Base-by-base conservation (phyloP, 2,797 vertebrate genomes). In the Phrynocephalus forsythii region DNA sequence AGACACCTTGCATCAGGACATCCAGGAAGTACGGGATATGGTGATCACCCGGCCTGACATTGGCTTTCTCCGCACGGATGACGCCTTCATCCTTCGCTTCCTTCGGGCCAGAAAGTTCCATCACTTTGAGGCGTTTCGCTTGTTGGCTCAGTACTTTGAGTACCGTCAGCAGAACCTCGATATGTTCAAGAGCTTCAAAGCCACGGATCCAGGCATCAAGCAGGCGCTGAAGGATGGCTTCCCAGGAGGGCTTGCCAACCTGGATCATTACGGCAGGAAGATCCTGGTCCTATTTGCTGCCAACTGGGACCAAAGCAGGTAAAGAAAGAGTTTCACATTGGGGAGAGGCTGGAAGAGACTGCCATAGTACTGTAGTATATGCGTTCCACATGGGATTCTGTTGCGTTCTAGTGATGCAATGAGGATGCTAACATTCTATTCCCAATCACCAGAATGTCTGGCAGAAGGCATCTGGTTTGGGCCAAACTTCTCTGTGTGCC, bases 281-380 rank as follows among this genome's bases (percentile, higher is more conserved):
- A 99, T 99, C 81, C 96, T 99, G 82, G 98, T 99, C 52, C 97
- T 99, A 84, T 99, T 99, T 44, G 99, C 99, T 33, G 98, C 99
- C 92, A 99, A 99, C 97, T 99, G 99, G 99, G 99, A 99, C 96
- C 99, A 99, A 96, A 99, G 98, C 99, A 99, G 99, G 99, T 99
- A 98, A 97, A 93, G 30, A 6, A 66, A 84, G 79, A 89, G 44
- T 78, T 20, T 26, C 69, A 75, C 26, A 13, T 71, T 75, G 71
- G 75, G 87, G 60, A 20, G 71, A 26, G 28, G 71, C 30, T 76
- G 30, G 78, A 83, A 13, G 68, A 24, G 30, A 26, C 30, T 85
- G 66, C 30, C 56, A 68, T 44, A n/a, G 6, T 33, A 16, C 26
- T 85, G 30, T 6, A 81, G 5, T 16, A n/a, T 68, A 10, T 16